Base-by-base conservation (phyloP, 1,140 invertebrate genomes). In the Theocolax elegans region DNA sequence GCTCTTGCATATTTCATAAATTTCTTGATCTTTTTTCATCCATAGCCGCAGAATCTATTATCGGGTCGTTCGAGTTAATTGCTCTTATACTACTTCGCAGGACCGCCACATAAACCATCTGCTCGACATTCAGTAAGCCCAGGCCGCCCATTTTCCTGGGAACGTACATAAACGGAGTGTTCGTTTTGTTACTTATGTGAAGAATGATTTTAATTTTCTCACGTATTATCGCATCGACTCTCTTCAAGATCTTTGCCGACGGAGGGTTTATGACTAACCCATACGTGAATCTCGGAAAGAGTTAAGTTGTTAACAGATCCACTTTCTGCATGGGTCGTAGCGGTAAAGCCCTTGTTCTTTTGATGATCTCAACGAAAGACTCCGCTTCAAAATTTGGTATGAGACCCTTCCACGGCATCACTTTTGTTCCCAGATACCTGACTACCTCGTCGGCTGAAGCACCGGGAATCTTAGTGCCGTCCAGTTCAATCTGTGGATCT, bases 271-370 rank as follows among this genome's bases (percentile, higher is more conserved):
- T n/a, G 2, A 59, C 27, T 13, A 56, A 19, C 2, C 53, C 31
- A n/a, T 56, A 38, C 1, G 31, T 56, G 13, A 35, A 56, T n/a
- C n/a, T 42, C 2, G 56, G 56, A 0, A 59, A 23, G 2, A 59
- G 8, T 3, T 59, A 59, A 0, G 8, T 44, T 12, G 3, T 44
- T 1, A 59, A 19, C 2, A 59, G 23, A 3, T 25, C 38, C 8
- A 59, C 8, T 27, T 59, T 59, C 25, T 59, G 35, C 35, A 44
- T 59, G 3, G 40, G 56, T 19, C 44, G 42, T 42, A 59, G 19
- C 12, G 56, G 56, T 3, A 59, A 19, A 10, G n/a, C 15, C 38
- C 21, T 23, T 4, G 12, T 25, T 25, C 40, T 8, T 10, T 10
- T 13, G 8, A 42, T 15, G 1, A 59, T 15, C 19, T 59, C 35